Conservation (phyloP, 2,888 invertebrate species). For the Rhimphoctona megacephalus region DNA sequence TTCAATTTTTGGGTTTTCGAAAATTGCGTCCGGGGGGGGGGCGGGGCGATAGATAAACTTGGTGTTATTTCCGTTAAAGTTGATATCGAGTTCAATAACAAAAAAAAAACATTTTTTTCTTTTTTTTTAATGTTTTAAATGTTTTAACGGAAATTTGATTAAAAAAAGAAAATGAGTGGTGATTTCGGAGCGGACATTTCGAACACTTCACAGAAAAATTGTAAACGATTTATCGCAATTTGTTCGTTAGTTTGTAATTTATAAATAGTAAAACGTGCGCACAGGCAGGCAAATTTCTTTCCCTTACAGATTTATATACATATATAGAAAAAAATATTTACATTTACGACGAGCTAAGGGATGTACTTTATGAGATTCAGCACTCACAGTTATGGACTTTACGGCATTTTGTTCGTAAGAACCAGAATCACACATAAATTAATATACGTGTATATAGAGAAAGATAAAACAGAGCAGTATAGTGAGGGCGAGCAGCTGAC, state of each 20-base stretch:
- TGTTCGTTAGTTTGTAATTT: neutral
- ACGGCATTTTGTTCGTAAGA: conserved; percentile 12
- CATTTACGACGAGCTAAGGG: neutral
- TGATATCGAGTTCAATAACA: no score
- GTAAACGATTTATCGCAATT: neutral
- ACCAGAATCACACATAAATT: neutral
- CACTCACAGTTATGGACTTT: neutral
- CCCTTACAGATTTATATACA: neutral
- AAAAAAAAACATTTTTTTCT: no score
- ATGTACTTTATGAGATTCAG: neutral
- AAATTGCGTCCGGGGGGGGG: no score
- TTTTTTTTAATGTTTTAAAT: no score
- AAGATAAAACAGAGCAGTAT: conserved; percentile 48
- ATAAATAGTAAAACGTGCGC: neutral
- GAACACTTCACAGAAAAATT: no score
- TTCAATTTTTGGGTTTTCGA: no score
- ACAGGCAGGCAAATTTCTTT: neutral
- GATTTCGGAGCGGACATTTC: no score
- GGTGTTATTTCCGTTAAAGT: no score
- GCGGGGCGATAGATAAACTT: no score
- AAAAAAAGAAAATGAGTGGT: no score
- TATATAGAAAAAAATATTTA: neutral
- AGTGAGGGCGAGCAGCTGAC: conserved; percentile 81
- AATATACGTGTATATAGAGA: neutral
- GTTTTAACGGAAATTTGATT: no score